Base-by-base conservation (phyloP, 1,140 invertebrate species). In the Xylocopa sonorina region DNA sequence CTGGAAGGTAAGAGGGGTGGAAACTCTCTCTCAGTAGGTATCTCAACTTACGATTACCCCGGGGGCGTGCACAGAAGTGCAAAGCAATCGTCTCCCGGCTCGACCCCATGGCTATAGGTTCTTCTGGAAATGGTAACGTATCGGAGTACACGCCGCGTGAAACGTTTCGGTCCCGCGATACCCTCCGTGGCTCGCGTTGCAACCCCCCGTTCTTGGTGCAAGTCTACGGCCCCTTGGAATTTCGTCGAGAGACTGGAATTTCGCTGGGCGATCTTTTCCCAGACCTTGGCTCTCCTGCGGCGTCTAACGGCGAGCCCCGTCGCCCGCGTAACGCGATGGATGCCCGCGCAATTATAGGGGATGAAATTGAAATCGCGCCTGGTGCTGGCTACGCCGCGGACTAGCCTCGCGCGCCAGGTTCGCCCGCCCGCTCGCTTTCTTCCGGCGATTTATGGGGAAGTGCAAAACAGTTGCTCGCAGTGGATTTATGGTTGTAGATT, bases 41-140 rank as follows among this genome's bases (percentile, higher is more conserved):
- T 85, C 84, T 86, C 83, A 82, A 86, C 80, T 86, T 82, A 85
- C 83, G 84, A 86, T 86, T 86, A 83, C 84, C 84, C 76, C 76
- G 83, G 80, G 83, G 83, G 84, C 83, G 84, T 85, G 84, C 84
- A 85, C 84, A 83, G 83, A 86, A 86, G 84, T 85, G 84, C 84
- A 85, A 86, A 86, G 84, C 84, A 85, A 86, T 86, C 84, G 84
- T 86, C 80, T 85, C 80, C 72, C 69, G 12, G 48, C 74, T 84
- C 84, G 83, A 85, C 76, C 83, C 64, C 73, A 57, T 69, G 84
- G 83, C 68, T 85, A 68, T 76, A 83, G 74, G 72, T 73, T 84
- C 57, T 53, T 75, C 66, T 69, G 34, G 82, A 81, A 85, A 85
- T 60, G 73, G 78, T 85, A 73, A 85, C 83, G 82, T 85, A 85